Conservation (phyloP, 2,797 vertebrate genomes). For the Champsocephalus gunnari region DNA sequence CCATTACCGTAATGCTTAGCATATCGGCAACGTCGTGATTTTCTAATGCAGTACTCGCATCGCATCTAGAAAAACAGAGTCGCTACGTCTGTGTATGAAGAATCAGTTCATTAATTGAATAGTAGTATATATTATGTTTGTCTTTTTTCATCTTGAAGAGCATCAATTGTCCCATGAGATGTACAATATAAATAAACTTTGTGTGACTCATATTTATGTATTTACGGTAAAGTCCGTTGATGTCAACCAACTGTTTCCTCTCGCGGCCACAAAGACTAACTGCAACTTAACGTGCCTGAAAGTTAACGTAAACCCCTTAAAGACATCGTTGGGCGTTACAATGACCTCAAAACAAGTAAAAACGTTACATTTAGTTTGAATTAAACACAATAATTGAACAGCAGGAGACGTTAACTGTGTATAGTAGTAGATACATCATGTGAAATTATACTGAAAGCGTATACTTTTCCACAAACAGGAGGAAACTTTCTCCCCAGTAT, state of each 20-base stretch:
- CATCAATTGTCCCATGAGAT: no score
- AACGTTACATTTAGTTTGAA: neutral
- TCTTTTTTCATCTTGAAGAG: no score
- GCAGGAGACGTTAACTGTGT: accelerated
- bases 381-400: neutral
- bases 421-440: neutral
- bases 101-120: neutral
- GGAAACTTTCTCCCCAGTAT: slow-evolving; percentile 47
- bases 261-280: neutral
- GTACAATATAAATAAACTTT: no score
- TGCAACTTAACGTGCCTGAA: neutral
- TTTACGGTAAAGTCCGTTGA: slow-evolving; percentile 60
- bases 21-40: neutral
- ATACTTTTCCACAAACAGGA: neutral
- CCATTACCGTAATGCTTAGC: slow-evolving; percentile 61
- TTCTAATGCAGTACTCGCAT: neutral
- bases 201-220: neutral
- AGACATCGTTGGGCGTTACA: no score
- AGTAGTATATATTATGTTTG: no score
- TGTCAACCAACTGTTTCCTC: slow-evolving; percentile 22
- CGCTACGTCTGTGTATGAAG: accelerated
- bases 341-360: neutral
- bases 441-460: neutral
- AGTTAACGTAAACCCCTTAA: neutral
- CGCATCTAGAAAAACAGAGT: accelerated